These are phyloP conservation scores for Mormyrus proboscirostris DNA, from an alignment of 2,797 vertebrate species.

Conservation along the genomic window DNA sequence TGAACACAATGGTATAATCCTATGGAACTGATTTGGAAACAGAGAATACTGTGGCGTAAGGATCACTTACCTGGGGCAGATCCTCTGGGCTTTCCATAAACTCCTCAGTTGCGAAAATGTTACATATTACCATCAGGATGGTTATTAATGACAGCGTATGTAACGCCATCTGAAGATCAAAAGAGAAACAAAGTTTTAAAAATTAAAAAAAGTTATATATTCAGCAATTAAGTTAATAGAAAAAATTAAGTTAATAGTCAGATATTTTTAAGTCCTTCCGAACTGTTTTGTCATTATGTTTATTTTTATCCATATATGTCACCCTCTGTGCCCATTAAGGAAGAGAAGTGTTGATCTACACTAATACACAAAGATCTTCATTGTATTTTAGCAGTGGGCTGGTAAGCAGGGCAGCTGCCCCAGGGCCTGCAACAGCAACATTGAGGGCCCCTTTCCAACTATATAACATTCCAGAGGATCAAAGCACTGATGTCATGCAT, in stretches of 20 bases:
- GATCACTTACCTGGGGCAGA: too few relatives aligned
- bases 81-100: too few relatives aligned
- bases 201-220: neutral
- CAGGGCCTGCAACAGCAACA: too few relatives aligned
- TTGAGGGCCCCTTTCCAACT: neutral
- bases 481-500: neutral
- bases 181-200: too few relatives aligned
- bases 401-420: neutral
- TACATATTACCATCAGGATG: too few relatives aligned
- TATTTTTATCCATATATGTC: neutral
- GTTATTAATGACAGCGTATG: too few relatives aligned
- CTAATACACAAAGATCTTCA: neutral
- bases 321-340: neutral
- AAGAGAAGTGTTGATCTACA: neutral
- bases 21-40: too few relatives aligned
- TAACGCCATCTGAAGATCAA: too few relatives aligned
- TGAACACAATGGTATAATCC: too few relatives aligned
- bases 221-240: neutral
- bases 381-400: neutral
- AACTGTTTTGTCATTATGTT: neutral
- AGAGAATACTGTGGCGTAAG: too few relatives aligned
- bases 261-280: neutral
- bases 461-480: too few relatives aligned
- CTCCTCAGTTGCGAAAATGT: too few relatives aligned
- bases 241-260: neutral